Conservation (phyloP, 2,113 vertebrate genomes). For the Muntiacus muntjak region DNA sequence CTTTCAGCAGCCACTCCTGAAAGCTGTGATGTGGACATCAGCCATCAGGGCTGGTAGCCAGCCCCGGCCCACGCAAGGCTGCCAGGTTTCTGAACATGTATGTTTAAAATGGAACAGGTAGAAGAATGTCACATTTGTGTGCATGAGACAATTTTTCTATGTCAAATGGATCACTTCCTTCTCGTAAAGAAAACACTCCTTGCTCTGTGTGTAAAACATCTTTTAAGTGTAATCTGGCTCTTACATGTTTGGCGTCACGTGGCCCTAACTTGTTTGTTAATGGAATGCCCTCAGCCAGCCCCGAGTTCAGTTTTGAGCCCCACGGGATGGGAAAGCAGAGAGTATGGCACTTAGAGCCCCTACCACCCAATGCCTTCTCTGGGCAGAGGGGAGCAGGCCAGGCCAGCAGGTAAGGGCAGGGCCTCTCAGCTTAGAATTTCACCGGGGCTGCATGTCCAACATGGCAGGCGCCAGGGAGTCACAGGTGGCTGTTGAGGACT, state of each 20-base stretch:
- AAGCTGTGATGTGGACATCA: neutral
- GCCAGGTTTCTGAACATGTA: neutral
- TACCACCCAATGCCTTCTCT: accelerated
- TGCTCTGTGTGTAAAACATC: neutral
- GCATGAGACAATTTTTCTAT: slow-evolving; percentile 23
- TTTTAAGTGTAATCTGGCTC: neutral
- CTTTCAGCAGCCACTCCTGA: neutral
- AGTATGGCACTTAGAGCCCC: neutral
- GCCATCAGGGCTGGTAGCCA: neutral
- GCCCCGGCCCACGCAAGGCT: neutral
- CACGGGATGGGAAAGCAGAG: neutral
- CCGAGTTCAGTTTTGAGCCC: neutral
- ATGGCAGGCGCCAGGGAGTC: neutral
- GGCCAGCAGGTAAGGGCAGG: neutral
- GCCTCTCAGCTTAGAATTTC: accelerated
- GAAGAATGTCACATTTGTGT: neutral
- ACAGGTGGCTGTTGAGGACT: accelerated
- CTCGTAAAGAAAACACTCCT: neutral
- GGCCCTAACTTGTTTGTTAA: neutral
- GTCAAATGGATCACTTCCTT: neutral
- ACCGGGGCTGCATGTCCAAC: accelerated
- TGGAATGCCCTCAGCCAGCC: too few relatives aligned
- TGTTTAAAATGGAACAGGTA: neutral
- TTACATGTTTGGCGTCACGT: neutral
- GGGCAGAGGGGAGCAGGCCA: too few relatives aligned